These are phyloP conservation scores for Tamias sibiricus DNA, from an alignment of 2,113 vertebrate species.

Conservation along the genomic window DNA sequence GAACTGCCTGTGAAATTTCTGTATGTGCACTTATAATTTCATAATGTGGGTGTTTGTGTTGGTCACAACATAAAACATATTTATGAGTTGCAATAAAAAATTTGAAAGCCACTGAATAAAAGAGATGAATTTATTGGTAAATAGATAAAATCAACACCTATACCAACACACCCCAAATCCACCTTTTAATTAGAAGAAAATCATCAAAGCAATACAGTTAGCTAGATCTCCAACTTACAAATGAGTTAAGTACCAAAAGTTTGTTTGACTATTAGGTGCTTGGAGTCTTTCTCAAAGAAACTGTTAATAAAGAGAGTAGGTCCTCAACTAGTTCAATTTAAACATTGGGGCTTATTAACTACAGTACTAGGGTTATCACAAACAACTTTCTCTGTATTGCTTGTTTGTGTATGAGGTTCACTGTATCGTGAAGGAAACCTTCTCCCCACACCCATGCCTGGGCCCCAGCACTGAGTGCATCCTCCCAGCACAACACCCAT, in stretches of 20 bases:
- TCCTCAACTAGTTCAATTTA: neutral
- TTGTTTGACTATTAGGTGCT: neutral
- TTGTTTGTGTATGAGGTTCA: neutral
- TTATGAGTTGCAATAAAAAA: constrained; percentile 36
- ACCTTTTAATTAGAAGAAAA: constrained; percentile 44
- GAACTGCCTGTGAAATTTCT: neutral
- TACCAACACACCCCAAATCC: constrained; percentile 53
- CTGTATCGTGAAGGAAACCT: neutral
- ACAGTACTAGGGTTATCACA: neutral
- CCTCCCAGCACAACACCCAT: neutral
- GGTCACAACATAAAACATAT: constrained; percentile 24
- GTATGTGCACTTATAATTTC: neutral
- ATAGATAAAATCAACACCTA: constrained; percentile 41
- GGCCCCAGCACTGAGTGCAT: neutral
- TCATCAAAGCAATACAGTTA: constrained; percentile 20
- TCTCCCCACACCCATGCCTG: neutral
- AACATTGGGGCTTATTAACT: neutral
- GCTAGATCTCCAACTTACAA: constrained; percentile 32
- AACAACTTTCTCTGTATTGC: neutral
- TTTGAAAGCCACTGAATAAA: constrained; percentile 56
- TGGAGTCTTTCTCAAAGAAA: constrained; percentile 25
- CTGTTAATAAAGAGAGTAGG: neutral
- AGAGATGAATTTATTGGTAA: constrained; percentile 62
- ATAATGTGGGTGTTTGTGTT: neutral
- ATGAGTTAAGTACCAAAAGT: constrained; percentile 28